Conservation (phyloP, 2,797 vertebrate genomes). For the Anguilla obscura region DNA sequence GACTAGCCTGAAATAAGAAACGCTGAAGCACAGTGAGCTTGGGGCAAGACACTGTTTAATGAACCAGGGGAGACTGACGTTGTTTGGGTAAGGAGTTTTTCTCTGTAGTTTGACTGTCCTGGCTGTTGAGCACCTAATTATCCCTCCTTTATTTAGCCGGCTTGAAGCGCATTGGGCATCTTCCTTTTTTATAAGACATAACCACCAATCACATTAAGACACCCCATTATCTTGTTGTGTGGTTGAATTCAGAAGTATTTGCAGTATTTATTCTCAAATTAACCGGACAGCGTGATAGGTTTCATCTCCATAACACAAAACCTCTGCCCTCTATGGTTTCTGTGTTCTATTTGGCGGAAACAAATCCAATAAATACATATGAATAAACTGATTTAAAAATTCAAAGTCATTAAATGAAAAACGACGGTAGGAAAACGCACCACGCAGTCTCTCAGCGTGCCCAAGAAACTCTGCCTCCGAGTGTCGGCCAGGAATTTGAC, state of each 20-base stretch:
- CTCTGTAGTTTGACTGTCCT: too few relatives aligned
- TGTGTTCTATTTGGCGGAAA: background rate
- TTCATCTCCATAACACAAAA: background rate
- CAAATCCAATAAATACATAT: background rate
- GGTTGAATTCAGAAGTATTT: background rate
- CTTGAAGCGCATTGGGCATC: too few relatives aligned
- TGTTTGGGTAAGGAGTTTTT: too few relatives aligned
- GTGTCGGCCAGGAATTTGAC: conserved; percentile 80
- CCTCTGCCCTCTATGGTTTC: background rate
- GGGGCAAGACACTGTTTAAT: too few relatives aligned
- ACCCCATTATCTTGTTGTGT: background rate
- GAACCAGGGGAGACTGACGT: too few relatives aligned
- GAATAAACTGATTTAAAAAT: background rate
- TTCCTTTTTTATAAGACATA: background rate
- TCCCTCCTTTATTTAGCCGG: too few relatives aligned
- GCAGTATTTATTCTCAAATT: background rate
- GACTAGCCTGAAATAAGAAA: too few relatives aligned
- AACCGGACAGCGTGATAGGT: background rate
- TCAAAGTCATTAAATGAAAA: background rate
- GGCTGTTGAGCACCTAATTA: too few relatives aligned
- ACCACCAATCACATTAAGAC: background rate
- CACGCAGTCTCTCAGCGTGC: conserved; percentile 75
- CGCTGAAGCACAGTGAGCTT: too few relatives aligned
- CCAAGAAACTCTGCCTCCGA: conserved; percentile 74
- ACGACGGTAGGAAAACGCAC: conserved; percentile 58